These are phyloP conservation scores for Eremobia ochroleuca DNA, from an alignment of 2,888 invertebrate species.

Conservation along the genomic window DNA sequence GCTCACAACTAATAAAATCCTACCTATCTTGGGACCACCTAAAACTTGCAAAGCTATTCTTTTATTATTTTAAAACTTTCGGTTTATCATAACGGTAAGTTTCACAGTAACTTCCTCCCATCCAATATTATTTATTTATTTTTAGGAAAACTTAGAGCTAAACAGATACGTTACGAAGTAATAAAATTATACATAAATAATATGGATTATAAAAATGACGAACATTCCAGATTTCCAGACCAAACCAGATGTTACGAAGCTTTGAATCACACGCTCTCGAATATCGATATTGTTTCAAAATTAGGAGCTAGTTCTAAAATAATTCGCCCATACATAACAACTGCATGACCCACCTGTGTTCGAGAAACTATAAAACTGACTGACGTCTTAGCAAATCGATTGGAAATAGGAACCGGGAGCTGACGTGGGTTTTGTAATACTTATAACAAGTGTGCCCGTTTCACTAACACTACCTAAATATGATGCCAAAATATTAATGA, in stretches of 20 bases:
- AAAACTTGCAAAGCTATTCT: neutral
- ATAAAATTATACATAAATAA: no score
- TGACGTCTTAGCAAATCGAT: constrained; percentile 51
- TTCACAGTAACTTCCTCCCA: neutral
- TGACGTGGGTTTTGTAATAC: constrained; percentile 17
- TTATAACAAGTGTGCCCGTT: neutral
- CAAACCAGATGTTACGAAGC: constrained; percentile 49
- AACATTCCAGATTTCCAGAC: constrained; percentile 43
- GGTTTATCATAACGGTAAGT: neutral
- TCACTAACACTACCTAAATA: neutral
- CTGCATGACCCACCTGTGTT: constrained; percentile 56
- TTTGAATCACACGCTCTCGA: constrained; percentile 63
- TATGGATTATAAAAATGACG: constrained; percentile 4
- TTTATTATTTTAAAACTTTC: neutral
- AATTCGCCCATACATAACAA: constrained; percentile 42
- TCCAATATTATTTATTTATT: no score
- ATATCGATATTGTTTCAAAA: constrained; percentile 63
- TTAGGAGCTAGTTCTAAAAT: constrained; percentile 62
- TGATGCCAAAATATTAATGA: neutral
- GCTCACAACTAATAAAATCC: neutral
- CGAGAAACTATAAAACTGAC: constrained; percentile 51
- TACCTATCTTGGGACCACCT: neutral
- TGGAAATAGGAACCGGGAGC: constrained; percentile 26
- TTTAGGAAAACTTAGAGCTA: no score
- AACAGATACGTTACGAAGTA: no score